A percentile compares a stretch with the other conserved stretches of the same genome.
Conservation (phyloP, 23 tunicate species). For the Corella eumyota region DNA sequence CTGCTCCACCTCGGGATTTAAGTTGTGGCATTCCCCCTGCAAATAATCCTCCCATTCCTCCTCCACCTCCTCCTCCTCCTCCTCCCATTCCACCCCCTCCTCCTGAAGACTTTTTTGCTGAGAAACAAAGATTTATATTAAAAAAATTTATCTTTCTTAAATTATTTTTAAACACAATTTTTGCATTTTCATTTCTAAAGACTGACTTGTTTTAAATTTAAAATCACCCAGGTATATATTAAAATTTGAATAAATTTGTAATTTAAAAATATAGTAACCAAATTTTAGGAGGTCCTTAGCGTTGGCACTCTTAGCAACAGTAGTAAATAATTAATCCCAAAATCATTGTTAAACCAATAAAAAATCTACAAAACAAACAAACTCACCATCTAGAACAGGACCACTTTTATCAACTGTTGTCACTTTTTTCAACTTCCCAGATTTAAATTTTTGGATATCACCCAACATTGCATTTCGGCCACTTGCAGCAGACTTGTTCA, state of each 20-base stretch:
- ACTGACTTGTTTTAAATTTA: no score
- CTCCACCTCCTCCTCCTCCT: conserved; percentile 71
- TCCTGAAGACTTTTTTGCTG: conserved; percentile 17
- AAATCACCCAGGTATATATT: no score
- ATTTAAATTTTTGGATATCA: conserved; percentile 60
- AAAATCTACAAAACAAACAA: not conserved
- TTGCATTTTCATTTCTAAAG: no score
- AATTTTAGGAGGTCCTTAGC: no score
- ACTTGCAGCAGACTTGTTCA: conserved; percentile 43
- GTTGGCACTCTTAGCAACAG: no score
- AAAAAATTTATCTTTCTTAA: no score
- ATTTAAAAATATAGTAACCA: no score
- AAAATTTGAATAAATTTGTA: no score
- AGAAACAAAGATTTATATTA: conserved; percentile 4
- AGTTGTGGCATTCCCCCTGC: conserved; percentile 91
- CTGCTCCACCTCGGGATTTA: no score
- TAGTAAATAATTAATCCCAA: no score
- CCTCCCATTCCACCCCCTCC: conserved; percentile 85
- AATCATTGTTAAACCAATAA: no score
- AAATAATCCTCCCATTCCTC: conserved; percentile 86
- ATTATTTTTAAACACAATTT: no score
- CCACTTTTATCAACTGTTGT: conserved; percentile 76
- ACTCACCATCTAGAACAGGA: conserved; percentile 41
- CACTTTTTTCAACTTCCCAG: conserved; percentile 62
- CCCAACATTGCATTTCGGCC: conserved; percentile 53